Evolutionary conservation across 2,888 invertebrate species (phyloP).

Genomic region (Heteropelma amictum): DNA sequence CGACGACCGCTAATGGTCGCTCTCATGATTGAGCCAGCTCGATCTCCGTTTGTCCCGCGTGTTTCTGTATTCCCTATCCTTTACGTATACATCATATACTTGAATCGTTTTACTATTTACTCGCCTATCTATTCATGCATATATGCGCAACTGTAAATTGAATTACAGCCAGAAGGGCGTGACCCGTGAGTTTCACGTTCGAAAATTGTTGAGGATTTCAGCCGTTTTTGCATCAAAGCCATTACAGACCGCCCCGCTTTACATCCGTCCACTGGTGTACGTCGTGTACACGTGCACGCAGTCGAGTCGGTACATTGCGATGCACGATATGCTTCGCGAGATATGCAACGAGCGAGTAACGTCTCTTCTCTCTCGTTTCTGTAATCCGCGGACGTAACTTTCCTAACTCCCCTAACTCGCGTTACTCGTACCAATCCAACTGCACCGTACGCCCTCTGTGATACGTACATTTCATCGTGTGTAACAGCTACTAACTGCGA

Average conservation of each 20-base stretch:
- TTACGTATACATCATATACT: neutral
- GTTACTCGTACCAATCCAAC: constrained; percentile 37
- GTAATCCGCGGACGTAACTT: constrained; percentile 48
- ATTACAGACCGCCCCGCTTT: no score
- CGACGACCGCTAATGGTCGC: constrained; percentile 67
- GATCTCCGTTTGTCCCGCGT: constrained; percentile 35
- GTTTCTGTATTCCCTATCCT: neutral
- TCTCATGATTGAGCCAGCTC: constrained; percentile 68
- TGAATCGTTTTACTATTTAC: constrained; percentile 6
- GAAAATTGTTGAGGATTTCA: no score
- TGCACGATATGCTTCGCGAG: neutral
- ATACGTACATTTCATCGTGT: neutral
- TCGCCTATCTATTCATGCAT: neutral
- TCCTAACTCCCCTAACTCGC: constrained; percentile 47
- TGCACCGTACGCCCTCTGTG: constrained; percentile 1
- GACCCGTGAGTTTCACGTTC: no score
- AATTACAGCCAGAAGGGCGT: no score
- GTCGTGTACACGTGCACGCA: neutral
- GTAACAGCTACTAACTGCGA: neutral
- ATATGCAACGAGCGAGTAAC: constrained; percentile 27
- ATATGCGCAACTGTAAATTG: neutral
- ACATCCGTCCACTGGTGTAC: no score
- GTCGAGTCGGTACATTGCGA: neutral
- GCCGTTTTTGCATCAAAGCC: neutral
- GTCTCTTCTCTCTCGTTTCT: constrained; percentile 27